Evolutionary conservation across 92 coral and sea anemone species (phyloP).

Genomic region (Ricordea florida): DNA sequence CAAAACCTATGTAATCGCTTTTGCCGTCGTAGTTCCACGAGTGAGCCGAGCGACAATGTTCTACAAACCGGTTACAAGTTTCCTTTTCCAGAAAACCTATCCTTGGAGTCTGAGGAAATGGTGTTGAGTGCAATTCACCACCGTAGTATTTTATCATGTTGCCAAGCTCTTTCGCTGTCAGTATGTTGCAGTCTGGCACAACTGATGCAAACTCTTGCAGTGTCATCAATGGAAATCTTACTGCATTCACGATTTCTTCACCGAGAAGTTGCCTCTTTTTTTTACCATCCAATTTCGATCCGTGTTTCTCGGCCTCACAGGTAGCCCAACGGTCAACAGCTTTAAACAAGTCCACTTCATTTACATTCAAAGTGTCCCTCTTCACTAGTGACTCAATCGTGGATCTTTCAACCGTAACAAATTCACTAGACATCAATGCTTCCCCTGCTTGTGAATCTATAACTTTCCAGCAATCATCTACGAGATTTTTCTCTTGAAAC

Average conservation of each 20-base stretch:
- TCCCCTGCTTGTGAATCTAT: conserved; percentile 24
- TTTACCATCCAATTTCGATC: conserved; percentile 3
- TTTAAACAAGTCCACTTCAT: conserved; percentile 48
- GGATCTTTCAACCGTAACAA: conserved; percentile 29
- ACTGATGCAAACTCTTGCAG: too few species aligned
- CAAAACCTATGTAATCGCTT: too few species aligned
- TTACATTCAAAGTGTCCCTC: conserved; percentile 26
- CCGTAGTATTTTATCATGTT: too few species aligned
- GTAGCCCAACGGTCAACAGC: conserved; percentile 63
- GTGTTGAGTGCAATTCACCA: too few species aligned
- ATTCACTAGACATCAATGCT: conserved; percentile 35
- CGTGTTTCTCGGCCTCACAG: conserved; percentile 12
- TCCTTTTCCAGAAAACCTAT: too few species aligned
- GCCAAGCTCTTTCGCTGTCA: too few species aligned
- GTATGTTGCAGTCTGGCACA: too few species aligned
- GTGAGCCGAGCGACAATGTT: too few species aligned
- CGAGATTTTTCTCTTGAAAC: conserved; percentile 35
- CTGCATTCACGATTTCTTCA: background rate
- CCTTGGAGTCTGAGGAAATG: too few species aligned
- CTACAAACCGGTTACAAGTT: too few species aligned
- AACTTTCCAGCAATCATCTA: conserved; percentile 44
- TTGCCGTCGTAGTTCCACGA: too few species aligned
- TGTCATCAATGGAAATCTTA: conserved; percentile 30
- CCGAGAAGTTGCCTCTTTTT: conserved; percentile 51
- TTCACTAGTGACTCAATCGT: conserved; percentile 32